These are phyloP conservation scores for Clivina fossor DNA, from an alignment of 2,888 invertebrate genomes.

Conservation along the genomic window DNA sequence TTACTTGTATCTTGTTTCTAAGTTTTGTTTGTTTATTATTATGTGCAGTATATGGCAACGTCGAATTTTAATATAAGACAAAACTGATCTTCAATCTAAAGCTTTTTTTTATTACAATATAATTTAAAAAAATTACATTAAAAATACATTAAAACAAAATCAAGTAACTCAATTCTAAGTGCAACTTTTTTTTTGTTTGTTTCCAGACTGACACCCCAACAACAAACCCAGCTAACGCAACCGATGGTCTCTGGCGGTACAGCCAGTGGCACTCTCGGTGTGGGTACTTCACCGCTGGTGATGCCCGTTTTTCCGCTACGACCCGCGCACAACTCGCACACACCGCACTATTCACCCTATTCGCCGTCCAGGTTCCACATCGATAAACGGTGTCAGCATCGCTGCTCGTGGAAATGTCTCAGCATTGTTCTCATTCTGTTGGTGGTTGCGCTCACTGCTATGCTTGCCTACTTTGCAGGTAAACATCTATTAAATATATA, in stretches of 20 bases:
- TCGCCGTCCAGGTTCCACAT: constrained; percentile 92
- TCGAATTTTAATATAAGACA: neutral
- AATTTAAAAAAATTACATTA: neutral
- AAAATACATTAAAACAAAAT: too few species aligned
- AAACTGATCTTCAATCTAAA: too few species aligned
- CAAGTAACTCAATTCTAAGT: too few species aligned
- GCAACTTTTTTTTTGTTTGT: constrained; percentile 51
- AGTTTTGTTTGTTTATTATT: too few species aligned
- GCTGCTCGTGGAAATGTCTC: constrained; percentile 96
- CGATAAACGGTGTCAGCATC: constrained; percentile 89
- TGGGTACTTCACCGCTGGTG: constrained; percentile 72
- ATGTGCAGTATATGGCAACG: neutral
- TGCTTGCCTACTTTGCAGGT: constrained; percentile 96
- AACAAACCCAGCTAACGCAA: constrained; percentile 59
- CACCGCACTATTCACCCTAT: constrained; percentile 85
- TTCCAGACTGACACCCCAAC: constrained; percentile 47
- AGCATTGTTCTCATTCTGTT: constrained; percentile 91
- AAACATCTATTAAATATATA: constrained; percentile 51
- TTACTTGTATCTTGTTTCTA: too few species aligned
- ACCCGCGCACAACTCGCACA: constrained; percentile 61
- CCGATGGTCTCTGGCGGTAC: constrained; percentile 54
- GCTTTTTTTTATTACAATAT: neutral
- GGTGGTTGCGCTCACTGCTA: constrained; percentile 86
- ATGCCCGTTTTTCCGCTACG: constrained; percentile 88
- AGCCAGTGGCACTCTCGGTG: constrained; percentile 1